Percentiles rank a stretch among this genome's conserved stretches.
These are phyloP conservation scores for Rhynchopsitta pachyrhyncha DNA, from an alignment of 2,113 vertebrate species.

Conservation along the genomic window DNA sequence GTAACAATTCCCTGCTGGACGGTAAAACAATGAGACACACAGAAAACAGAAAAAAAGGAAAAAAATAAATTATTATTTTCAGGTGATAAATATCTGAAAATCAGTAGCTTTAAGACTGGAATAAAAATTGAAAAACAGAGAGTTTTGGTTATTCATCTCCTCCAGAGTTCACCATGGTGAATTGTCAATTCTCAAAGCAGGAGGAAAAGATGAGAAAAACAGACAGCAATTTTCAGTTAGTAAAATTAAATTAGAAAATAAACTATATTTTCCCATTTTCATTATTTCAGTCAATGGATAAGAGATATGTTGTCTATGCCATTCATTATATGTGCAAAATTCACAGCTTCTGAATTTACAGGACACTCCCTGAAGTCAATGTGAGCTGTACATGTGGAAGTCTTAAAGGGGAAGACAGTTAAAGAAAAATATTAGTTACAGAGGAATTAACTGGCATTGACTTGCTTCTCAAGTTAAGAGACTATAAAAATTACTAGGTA, in stretches of 20 bases:
- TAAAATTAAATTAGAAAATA: too few relatives aligned
- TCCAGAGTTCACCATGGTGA: neutral
- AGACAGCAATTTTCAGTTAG: neutral
- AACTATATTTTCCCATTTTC: neutral
- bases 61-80: neutral
- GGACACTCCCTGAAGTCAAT: neutral
- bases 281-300: neutral
- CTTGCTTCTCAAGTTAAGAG: neutral
- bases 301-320: neutral
- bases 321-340: neutral
- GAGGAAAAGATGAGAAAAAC: neutral
- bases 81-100: neutral
- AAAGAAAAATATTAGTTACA: neutral
- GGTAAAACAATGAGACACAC: neutral
- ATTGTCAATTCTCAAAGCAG: neutral
- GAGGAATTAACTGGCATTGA: neutral
- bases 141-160: neutral
- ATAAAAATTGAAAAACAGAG: neutral
- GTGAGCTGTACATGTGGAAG: neutral
- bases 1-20: neutral
- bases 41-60: neutral
- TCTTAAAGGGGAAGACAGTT: neutral
- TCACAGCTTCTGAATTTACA: neutral
- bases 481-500: neutral
- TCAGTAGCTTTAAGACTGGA: neutral